Evolutionary conservation across 2,888 invertebrate species (phyloP), one percentile per base, ranked within the genome.

Genomic region (Drosophila neotestacea): DNA sequence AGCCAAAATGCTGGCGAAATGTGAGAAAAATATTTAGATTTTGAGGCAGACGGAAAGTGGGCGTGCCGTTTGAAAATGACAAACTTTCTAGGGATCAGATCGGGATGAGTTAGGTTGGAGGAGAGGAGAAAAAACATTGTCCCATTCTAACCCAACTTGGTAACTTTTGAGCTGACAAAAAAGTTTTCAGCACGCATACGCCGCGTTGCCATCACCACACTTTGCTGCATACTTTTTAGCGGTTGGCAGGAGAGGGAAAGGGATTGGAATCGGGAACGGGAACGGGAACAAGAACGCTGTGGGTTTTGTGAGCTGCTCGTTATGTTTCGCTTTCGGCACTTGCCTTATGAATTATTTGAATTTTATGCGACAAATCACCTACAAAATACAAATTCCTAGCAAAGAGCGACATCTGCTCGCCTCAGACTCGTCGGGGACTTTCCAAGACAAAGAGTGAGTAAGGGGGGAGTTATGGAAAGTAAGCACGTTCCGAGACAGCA

Each of bases 341-440:
- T 48, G 69, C 52, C 84, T 83, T 85, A 89, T 85, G 88, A 89
- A 81, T 89, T 89, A 88, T 89, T 88, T 85, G 88, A 81, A 81
- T 87, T 85, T 89, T 82, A 85, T 85, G 85, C 88, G 89, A 89
- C 85, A 85, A 85, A 85, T 85, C 85, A 85, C 85, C 85, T 85
- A 89, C 80, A 80, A 85, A 85, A 89, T 85, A 89, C 82, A 85
- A 85, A 89, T 89, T 87, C 71, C 80, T 76, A 77, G 73, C 70
- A 70, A 55, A 73, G 48, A 54, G 65, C 60, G 55, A 68, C 61
- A 68, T 54, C 75, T 69, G 65, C 41, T 60, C 38, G 41, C 44
- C 60, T n/a, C 51, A 52, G 52, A 44, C 30, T 41, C 46, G 39
- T 44, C 38, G 34, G 39, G 50, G 50, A 55, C 16, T 41, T 42